Evolutionary conservation across 2,113 vertebrate species (phyloP), one percentile per base, ranked within the genome.

Genomic region (Anas platyrhynchos): DNA sequence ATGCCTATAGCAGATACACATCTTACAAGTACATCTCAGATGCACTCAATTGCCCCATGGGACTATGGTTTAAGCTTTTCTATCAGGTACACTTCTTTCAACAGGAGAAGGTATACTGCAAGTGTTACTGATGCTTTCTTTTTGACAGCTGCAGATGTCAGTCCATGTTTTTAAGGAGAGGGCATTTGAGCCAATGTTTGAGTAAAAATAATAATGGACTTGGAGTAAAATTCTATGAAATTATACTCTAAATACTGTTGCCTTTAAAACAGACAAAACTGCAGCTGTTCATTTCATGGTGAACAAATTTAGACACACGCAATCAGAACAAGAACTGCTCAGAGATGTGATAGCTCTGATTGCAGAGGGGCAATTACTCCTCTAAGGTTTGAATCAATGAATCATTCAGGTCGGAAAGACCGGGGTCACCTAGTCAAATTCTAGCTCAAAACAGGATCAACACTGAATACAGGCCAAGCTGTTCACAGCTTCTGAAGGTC

Each of bases 231-330:
- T 71, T 73, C 84, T 41, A 9, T 76, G 46, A 85, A 83, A 92
- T 82, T 38, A 69, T 43, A 83, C 18, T 46, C 75, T 83, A 91
- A 91, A 93, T 52, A 75, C 74, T 94, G 46, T 71, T 90, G 76
- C 65, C 72, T 91, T 91, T 80, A 88, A 91, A 95, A 83, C 16
- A 91, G 89, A 89, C 27, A 86, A 71, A 94, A 75, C 65, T 48
- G 59, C 83, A 95, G 72, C 89, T 91, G 76, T 56, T 94, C 79
- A 71, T 75, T 86, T 77, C 2, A 56, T 38, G 79, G 95, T 46
- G 74, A 95, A 69, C 65, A 85, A 77, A 87, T 87, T 92, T 77
- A 88, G 82, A 90, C 52, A 83, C 3, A 59, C 25, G 68, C 85
- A 93, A 80, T 94, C 89, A 90, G 72, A 29, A 36, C 3, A 23